These are phyloP conservation scores for Spialia ferax DNA, from an alignment of 2,888 invertebrate species.

Conservation along the genomic window DNA sequence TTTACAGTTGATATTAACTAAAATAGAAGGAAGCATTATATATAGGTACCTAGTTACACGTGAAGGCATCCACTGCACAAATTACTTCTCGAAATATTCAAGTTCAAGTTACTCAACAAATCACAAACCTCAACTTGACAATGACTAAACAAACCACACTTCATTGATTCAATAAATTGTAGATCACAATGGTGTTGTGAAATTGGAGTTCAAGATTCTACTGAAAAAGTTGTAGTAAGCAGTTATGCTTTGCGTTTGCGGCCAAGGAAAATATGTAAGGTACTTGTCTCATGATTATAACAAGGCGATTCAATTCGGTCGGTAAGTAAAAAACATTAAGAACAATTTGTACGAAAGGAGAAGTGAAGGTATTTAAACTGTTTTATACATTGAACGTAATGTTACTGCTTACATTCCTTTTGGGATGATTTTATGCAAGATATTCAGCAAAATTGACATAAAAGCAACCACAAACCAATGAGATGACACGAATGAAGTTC, in stretches of 20 bases:
- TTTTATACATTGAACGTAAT: too few species aligned
- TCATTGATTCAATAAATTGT: constrained; percentile 42
- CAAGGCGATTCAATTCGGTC: not conserved
- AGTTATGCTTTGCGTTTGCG: constrained; percentile 57
- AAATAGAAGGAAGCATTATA: too few species aligned
- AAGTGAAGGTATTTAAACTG: too few species aligned
- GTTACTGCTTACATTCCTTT: too few species aligned
- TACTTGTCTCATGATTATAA: not conserved
- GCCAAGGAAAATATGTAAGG: constrained; percentile 59
- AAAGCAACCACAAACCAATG: too few species aligned
- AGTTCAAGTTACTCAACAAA: not conserved
- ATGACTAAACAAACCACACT: constrained; percentile 22
- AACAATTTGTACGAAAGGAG: too few species aligned
- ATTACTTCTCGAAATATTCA: not conserved
- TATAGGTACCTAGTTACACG: too few species aligned
- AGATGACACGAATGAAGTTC: too few species aligned
- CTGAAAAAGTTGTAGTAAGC: constrained; percentile 51
- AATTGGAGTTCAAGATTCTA: constrained; percentile 51
- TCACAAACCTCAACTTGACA: constrained; percentile 11
- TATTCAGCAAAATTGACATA: too few species aligned
- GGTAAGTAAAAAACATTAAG: too few species aligned
- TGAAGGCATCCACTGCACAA: not conserved
- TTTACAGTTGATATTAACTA: too few species aligned
- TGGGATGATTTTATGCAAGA: too few species aligned
- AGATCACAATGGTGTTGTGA: constrained; percentile 48